These are phyloP conservation scores for Chamaetylas fuelleborni DNA, from an alignment of 2,113 vertebrate species.

Conservation along the genomic window DNA sequence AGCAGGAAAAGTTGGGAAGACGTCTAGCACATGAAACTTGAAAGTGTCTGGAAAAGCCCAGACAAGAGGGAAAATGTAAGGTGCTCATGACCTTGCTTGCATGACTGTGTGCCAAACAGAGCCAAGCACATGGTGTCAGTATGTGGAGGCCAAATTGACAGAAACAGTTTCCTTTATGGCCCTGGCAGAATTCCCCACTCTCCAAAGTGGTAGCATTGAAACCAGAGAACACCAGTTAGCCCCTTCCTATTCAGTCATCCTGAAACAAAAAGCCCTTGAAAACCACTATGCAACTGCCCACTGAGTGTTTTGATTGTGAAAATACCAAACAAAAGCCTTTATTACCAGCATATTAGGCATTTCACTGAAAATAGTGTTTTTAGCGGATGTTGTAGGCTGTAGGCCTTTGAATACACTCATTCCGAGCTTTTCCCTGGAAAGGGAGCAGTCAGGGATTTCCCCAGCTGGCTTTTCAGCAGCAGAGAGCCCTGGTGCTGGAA, in stretches of 20 bases:
- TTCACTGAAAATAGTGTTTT: not conserved
- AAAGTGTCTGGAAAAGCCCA: not conserved
- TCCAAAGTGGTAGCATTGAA: not conserved
- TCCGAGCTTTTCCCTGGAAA: not conserved
- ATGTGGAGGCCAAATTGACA: not conserved
- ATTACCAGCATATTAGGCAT: not conserved
- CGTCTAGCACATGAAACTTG: not conserved
- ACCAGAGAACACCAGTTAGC: not conserved
- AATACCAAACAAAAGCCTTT: not conserved
- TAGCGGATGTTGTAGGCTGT: not conserved
- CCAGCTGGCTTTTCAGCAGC: not conserved
- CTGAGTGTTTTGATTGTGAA: not conserved
- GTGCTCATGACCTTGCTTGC: not conserved
- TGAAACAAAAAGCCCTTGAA: constrained; percentile 25
- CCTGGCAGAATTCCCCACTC: not conserved
- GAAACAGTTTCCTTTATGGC: not conserved
- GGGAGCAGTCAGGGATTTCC: not conserved
- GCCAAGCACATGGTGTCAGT: not conserved
- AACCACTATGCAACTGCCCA: not conserved
- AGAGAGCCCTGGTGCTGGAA: not conserved
- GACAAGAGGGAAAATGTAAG: not conserved
- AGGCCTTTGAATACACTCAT: not conserved
- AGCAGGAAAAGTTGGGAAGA: not conserved
- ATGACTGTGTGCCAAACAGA: not conserved
- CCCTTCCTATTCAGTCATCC: not conserved